These are phyloP conservation scores for Protonemura montana DNA, from an alignment of 2,888 invertebrate species.

Conservation along the genomic window DNA sequence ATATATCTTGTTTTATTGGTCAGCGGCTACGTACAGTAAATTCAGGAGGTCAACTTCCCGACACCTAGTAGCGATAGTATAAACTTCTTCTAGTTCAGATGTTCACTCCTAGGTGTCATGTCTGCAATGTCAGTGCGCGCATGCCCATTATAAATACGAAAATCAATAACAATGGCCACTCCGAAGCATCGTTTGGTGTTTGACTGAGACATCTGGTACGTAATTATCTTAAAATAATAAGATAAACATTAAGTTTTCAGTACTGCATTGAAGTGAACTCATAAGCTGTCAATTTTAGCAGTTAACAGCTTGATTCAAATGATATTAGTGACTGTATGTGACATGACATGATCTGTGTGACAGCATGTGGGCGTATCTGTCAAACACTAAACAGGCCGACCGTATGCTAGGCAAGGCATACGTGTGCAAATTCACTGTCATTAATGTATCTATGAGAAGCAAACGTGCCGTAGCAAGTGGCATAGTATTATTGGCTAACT, in stretches of 20 bases:
- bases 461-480: not conserved
- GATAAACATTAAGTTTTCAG: not conserved
- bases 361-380: constrained; percentile 52
- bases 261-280: not conserved
- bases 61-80: not conserved
- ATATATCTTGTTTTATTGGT: not conserved
- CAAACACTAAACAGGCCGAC: constrained; percentile 44
- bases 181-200: constrained; percentile 38
- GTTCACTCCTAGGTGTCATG: constrained; percentile 16
- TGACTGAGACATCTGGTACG: constrained; percentile 42
- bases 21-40: not conserved
- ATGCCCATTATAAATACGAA: constrained; percentile 38
- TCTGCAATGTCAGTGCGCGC: not conserved
- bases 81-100: not conserved
- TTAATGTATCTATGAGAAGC: not conserved
- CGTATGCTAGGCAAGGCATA: constrained; percentile 33
- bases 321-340: not conserved
- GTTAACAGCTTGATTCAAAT: not conserved
- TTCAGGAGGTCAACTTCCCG: not conserved
- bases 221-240: constrained; percentile 36
- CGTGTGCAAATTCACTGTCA: not conserved
- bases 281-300: not conserved
- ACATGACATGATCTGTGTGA: constrained; percentile 33
- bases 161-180: constrained; percentile 52
- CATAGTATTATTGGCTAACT: not conserved